Base-by-base conservation (phyloP, 2,797 vertebrate species). In the Pangasius krempfi region DNA sequence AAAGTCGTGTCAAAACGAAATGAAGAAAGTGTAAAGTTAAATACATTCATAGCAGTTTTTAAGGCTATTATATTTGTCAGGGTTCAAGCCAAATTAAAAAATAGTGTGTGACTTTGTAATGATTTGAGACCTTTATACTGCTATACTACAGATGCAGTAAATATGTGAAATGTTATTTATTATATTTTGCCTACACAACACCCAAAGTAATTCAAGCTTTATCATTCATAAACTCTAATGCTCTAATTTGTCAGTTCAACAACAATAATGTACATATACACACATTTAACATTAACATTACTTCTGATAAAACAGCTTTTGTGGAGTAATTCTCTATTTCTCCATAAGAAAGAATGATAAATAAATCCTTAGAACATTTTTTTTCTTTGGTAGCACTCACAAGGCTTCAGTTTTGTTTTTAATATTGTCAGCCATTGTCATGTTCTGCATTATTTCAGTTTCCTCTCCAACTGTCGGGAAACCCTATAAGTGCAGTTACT, bases 401-500 rank as follows among this genome's bases (percentile, higher is more conserved):
- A 58, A 33, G 44, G 25, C 62, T 84, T 68, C 44, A 68, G 62
- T 68, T 33, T 50, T 37, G 2, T 70, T 20, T 33, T 9, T n/a
- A 30, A n/a, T 52, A 22, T 70, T 22, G 0, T 66, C 6, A 66
- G 9, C 13, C 5, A n/a, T 7, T 50, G 40, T 18, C 14, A 64
- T 47, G 5, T 30, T 79, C 25, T 76, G 40, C 13, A 72, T 40
- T 70, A 89, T 94, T 94, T 62, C 95, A 99, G 98, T 97, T 92
- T 96, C 97, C 91, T 98, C 97, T 91, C 97, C 97, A 75, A 97
- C 97, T 0, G 97, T 98, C 40, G 98, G 98, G 90, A 99, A 99
- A 91, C 98, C 97, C 91, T 98, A 97, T 94, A 99, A 99, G 94
- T 99, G 98, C 95, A 98, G 96, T 96, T 98, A 97, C 96, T 99